A percentile compares a stretch with the other conserved stretches of the same genome.
These are phyloP conservation scores for Drosophila ananassae DNA, from an alignment of 1,140 invertebrate genomes.

Conservation along the genomic window DNA sequence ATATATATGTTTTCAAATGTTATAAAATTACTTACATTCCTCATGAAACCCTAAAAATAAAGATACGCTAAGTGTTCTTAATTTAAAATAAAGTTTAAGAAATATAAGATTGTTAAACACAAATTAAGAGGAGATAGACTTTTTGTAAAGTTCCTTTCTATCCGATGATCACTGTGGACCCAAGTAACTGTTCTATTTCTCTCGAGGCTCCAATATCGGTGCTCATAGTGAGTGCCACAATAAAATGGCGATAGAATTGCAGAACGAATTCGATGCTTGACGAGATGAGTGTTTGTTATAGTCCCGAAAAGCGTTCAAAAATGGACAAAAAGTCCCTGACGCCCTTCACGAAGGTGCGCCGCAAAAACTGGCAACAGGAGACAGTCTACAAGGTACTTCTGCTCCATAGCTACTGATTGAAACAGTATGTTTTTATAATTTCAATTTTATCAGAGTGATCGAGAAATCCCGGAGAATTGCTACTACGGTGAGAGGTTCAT, in stretches of 20 bases:
- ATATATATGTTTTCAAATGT: background rate
- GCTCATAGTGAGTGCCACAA: background rate
- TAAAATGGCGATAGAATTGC: constrained; percentile 27
- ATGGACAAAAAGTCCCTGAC: constrained; percentile 48
- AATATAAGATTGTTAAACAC: too few relatives aligned
- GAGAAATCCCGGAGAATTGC: constrained; percentile 1
- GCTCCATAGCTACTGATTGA: background rate
- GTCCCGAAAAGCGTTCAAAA: constrained; percentile 43
- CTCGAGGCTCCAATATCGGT: too few relatives aligned
- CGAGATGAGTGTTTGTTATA: constrained; percentile 67
- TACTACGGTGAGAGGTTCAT: constrained; percentile 72
- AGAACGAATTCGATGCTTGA: constrained; percentile 23
- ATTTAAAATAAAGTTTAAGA: too few relatives aligned
- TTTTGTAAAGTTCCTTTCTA: background rate
- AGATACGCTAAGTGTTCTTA: too few relatives aligned
- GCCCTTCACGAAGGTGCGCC: constrained; percentile 56
- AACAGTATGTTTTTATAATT: background rate
- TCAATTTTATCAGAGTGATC: constrained; percentile 17
- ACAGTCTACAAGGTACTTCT: constrained; percentile 45
- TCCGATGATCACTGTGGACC: background rate
- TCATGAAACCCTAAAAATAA: too few relatives aligned
- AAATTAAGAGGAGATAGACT: too few relatives aligned
- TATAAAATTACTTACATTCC: background rate
- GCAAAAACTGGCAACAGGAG: constrained; percentile 55
- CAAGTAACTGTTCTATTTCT: constrained; percentile 31